Conservation (phyloP, 23 tunicate species). For the Diplosoma virens region DNA sequence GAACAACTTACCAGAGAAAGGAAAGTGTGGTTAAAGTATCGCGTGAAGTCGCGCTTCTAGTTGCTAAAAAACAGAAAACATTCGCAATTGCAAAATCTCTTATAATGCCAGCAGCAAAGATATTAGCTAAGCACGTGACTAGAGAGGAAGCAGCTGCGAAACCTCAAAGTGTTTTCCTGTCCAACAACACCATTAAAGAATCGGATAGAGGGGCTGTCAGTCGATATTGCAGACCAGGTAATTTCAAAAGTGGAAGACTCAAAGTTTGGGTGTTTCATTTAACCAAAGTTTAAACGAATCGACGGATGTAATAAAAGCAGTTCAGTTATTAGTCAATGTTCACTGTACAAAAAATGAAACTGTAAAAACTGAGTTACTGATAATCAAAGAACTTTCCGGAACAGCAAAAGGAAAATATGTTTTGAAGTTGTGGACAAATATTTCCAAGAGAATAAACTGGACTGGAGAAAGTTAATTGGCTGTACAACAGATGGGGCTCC, state of each 20-base stretch:
- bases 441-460: conserved; percentile 40
- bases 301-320: too few species aligned
- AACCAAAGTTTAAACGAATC: too few species aligned
- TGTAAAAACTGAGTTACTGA: too few species aligned
- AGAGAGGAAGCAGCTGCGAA: conserved; percentile 11
- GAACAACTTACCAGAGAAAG: conserved; percentile 36
- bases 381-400: conserved; percentile 1
- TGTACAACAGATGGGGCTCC: conserved; percentile 29
- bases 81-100: conserved; percentile 38
- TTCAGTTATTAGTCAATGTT: not conserved
- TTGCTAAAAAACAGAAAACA: conserved; percentile 23
- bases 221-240: not conserved
- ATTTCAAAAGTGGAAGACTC: not conserved
- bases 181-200: conserved; percentile 6
- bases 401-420: not conserved
- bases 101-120: conserved; percentile 21
- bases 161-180: conserved; percentile 1
- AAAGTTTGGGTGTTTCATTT: not conserved
- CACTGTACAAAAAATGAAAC: not conserved
- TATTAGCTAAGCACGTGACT: not conserved
- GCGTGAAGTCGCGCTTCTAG: conserved; percentile 40
- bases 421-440: not conserved
- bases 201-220: conserved; percentile 7
- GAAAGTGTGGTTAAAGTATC: conserved; percentile 32
- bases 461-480: conserved; percentile 17